A percentile compares a stretch with the other conserved stretches of the same genome.
These are phyloP conservation scores for Lathronympha strigana DNA, from an alignment of 2,888 invertebrate species.

Conservation along the genomic window DNA sequence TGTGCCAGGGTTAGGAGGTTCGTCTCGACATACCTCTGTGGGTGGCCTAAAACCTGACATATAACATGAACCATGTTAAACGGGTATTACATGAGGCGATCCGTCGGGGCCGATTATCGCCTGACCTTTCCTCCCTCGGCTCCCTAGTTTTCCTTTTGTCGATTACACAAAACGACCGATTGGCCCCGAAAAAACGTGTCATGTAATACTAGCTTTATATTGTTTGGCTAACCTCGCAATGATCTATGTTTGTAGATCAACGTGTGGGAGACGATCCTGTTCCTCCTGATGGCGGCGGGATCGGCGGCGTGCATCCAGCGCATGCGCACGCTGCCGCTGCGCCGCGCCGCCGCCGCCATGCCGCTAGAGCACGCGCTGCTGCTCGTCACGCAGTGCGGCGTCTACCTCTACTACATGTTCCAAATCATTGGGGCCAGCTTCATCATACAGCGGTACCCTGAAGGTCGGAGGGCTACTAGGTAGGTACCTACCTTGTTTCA, in stretches of 20 bases:
- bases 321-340: constrained; percentile 70
- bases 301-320: constrained; percentile 74
- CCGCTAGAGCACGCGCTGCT: constrained; percentile 89
- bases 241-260: constrained; percentile 82
- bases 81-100: too few relatives aligned
- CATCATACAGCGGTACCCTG: constrained; percentile 69
- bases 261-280: constrained; percentile 79
- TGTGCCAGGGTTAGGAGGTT: too few relatives aligned
- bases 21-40: too few relatives aligned
- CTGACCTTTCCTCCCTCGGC: too few relatives aligned
- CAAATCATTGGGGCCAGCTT: constrained; percentile 90
- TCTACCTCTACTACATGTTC: constrained; percentile 90
- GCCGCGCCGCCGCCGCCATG: constrained; percentile 63
- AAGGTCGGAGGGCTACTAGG: constrained; percentile 71
- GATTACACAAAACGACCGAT: too few relatives aligned
- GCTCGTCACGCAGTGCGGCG: constrained; percentile 91
- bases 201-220: too few relatives aligned
- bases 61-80: too few relatives aligned
- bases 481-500: constrained; percentile 42
- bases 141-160: too few relatives aligned
- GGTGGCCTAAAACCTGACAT: too few relatives aligned
- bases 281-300: constrained; percentile 71
- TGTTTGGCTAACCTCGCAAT: too few relatives aligned
- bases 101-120: too few relatives aligned
- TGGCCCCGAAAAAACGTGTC: too few relatives aligned